Percentiles rank a stretch among this genome's conserved stretches.
These are phyloP conservation scores for Pseudomyrmex sp. DNA, from an alignment of 1,140 invertebrate species.

Conservation along the genomic window DNA sequence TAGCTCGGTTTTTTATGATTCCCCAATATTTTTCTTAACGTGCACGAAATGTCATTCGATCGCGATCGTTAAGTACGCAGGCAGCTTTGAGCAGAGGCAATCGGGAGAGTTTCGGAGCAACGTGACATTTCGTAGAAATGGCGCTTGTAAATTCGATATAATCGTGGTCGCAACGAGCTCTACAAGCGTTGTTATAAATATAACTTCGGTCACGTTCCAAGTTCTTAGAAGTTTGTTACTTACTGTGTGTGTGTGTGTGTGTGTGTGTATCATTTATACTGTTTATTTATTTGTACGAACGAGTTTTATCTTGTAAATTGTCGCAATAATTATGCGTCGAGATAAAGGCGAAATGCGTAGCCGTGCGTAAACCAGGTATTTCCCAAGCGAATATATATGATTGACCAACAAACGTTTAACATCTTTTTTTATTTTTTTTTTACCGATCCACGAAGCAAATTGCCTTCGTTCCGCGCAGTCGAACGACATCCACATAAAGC, in stretches of 20 bases:
- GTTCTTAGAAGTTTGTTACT: background rate
- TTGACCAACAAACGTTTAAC: background rate
- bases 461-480: background rate
- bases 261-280: too few species aligned
- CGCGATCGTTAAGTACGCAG: constrained; percentile 52
- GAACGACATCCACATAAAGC: background rate
- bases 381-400: too few species aligned
- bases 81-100: constrained; percentile 15
- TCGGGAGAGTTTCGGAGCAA: constrained; percentile 3
- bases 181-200: background rate
- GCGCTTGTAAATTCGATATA: background rate
- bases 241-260: too few species aligned
- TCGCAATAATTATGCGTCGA: too few species aligned
- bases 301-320: too few species aligned
- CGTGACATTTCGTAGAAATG: constrained; percentile 25
- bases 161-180: background rate
- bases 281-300: too few species aligned
- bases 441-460: background rate
- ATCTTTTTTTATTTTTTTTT: background rate
- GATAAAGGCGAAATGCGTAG: too few species aligned
- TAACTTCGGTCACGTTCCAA: background rate
- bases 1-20: constrained; percentile 1
- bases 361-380: background rate
- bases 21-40: constrained; percentile 16
- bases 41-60: constrained; percentile 59